Conservation (phyloP, 2,113 vertebrate species). For the Periophthalmodon schlosseri region DNA sequence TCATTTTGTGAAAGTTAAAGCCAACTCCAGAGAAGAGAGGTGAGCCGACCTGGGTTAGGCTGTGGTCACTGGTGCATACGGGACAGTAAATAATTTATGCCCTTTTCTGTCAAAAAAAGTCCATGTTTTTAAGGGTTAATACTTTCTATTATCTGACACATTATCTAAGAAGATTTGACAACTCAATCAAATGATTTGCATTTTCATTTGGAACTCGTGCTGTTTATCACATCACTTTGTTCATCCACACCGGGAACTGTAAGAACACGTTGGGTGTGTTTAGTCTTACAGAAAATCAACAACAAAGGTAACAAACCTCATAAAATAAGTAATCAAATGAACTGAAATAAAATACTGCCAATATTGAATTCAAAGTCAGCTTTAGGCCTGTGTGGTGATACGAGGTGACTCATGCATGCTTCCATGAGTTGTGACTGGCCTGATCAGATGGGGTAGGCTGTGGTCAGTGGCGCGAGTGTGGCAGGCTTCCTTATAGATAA, state of each 20-base stretch:
- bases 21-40: slow-evolving; percentile 37
- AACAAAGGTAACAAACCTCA: too few species aligned
- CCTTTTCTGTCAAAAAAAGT: too few species aligned
- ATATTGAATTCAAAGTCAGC: slow-evolving; percentile 24
- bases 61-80: slow-evolving; percentile 70
- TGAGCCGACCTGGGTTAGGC: slow-evolving; percentile 71
- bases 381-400: slow-evolving; percentile 24
- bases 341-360: not conserved
- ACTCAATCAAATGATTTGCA: too few species aligned
- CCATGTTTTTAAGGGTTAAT: too few species aligned
- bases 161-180: too few species aligned
- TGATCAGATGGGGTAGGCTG: slow-evolving; percentile 75
- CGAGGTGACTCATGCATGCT: slow-evolving; percentile 46
- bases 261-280: too few species aligned
- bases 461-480: slow-evolving; percentile 74
- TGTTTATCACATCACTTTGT: too few species aligned
- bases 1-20: slow-evolving; percentile 54
- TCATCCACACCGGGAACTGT: too few species aligned
- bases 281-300: too few species aligned
- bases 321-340: too few species aligned
- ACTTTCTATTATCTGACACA: too few species aligned
- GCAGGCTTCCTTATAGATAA: slow-evolving; percentile 67
- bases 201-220: too few species aligned
- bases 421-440: slow-evolving; percentile 67
- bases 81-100: not conserved